Conservation (phyloP, 1,140 invertebrate species). For the Lepidostoma basale region DNA sequence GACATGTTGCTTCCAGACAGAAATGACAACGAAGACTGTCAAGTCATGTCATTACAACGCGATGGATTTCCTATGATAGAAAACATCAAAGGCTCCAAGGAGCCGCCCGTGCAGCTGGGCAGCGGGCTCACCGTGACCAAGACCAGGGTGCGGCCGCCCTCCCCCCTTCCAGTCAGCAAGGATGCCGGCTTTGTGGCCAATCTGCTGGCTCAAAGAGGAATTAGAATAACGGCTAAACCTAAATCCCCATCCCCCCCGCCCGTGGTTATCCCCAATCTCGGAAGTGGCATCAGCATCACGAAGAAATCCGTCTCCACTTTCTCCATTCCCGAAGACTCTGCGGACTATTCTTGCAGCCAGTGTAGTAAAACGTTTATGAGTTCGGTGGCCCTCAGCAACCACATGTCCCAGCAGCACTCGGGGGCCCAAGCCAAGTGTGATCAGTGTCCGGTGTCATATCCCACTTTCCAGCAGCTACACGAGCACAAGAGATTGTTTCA, state of each 20-base stretch:
- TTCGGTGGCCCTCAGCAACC: constrained; percentile 48
- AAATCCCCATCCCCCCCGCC: constrained; percentile 56
- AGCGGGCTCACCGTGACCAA: constrained; percentile 68
- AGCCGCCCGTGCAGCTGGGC: constrained; percentile 50
- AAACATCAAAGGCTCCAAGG: constrained; percentile 68
- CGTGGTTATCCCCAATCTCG: constrained; percentile 66
- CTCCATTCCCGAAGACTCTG: constrained; percentile 57
- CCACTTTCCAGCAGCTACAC: constrained; percentile 66
- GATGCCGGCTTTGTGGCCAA: constrained; percentile 76
- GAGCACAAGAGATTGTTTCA: constrained; percentile 75
- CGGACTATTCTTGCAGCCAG: constrained; percentile 53
- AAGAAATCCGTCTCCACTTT: constrained; percentile 52
- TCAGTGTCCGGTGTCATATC: constrained; percentile 73
- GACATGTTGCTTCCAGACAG: constrained; percentile 58
- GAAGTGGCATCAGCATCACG: constrained; percentile 74
- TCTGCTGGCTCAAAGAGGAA: constrained; percentile 74
- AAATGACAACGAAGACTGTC: constrained; percentile 60
- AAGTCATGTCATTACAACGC: constrained; percentile 70
- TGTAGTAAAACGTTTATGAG: constrained; percentile 51
- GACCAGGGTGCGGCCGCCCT: constrained; percentile 48
- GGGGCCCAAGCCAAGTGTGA: constrained; percentile 67
- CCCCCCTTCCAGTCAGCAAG: constrained; percentile 62
- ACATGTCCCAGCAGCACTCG: constrained; percentile 54
- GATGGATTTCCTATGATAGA: constrained; percentile 75
- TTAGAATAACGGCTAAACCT: constrained; percentile 71